A percentile compares a stretch with the other conserved stretches of the same genome.
Conservation (phyloP, 2,113 vertebrate genomes). For the Dasypus novemcinctus region DNA sequence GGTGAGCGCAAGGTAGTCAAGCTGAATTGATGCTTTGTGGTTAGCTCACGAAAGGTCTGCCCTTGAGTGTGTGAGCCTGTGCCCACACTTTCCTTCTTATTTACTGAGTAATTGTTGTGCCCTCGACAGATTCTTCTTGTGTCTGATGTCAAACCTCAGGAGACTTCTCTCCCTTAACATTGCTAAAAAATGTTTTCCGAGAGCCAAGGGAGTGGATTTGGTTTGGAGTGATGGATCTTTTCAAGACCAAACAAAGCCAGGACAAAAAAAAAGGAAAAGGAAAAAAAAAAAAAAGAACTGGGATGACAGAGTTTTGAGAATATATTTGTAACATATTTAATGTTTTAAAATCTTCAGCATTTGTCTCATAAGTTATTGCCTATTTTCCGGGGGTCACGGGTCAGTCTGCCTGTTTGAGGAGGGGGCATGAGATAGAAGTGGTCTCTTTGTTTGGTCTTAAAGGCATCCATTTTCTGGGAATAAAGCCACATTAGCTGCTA, state of each 20-base stretch:
- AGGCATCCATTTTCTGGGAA: constrained; percentile 81
- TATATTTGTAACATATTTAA: constrained; percentile 84
- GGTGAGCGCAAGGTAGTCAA: constrained; percentile 17
- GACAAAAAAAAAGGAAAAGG: constrained; percentile 40
- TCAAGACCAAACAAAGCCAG: constrained; percentile 78
- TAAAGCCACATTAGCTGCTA: constrained; percentile 73
- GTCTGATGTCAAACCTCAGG: constrained; percentile 71
- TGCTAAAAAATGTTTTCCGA: constrained; percentile 65
- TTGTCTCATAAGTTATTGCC: constrained; percentile 84
- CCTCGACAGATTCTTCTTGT: constrained; percentile 72
- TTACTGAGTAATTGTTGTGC: constrained; percentile 62
- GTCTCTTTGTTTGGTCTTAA: constrained; percentile 77
- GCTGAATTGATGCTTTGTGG: constrained; percentile 85
- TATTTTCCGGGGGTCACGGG: constrained; percentile 43
- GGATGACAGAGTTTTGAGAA: constrained; percentile 59
- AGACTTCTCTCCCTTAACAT: constrained; percentile 66
- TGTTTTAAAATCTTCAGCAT: constrained; percentile 68
- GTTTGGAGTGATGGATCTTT: constrained; percentile 77
- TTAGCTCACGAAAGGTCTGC: constrained; percentile 82
- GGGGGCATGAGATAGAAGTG: neutral
- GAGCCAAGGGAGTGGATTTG: constrained; percentile 69
- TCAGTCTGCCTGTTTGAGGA: neutral
- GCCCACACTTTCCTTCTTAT: neutral
- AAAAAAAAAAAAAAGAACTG: constrained; percentile 17
- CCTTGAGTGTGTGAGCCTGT: constrained; percentile 79